phyloP scores from a whole-genome alignment of 2,113 vertebrate genomes.

The Helogale parvula region DNA sequence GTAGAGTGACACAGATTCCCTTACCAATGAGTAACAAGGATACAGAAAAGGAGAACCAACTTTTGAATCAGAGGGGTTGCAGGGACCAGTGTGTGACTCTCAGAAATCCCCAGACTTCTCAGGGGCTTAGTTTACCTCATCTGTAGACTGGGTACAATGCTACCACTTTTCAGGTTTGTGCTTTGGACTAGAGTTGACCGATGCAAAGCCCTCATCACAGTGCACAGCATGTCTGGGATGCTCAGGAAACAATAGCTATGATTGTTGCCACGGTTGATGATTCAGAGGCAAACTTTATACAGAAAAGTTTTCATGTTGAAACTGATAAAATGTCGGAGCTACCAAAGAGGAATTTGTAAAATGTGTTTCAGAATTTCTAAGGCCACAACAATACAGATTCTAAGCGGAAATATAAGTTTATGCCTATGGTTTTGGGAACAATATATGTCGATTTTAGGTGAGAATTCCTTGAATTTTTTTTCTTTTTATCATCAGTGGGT shows the following conservation, averaged over 20 bases:
- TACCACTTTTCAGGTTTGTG: background rate
- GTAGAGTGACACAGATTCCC: background rate
- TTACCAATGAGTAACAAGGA: background rate
- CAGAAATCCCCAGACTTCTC: background rate
- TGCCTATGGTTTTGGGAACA: background rate
- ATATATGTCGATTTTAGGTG: constrained; percentile 24
- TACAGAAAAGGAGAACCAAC: background rate
- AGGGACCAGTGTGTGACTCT: background rate
- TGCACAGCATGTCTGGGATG: background rate
- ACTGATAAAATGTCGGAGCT: background rate
- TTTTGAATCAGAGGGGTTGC: background rate
- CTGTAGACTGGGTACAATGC: background rate
- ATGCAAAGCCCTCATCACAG: background rate
- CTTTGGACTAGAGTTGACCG: background rate
- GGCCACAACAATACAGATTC: background rate
- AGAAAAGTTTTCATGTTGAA: constrained; percentile 25
- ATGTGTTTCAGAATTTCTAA: background rate
- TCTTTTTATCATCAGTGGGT: background rate
- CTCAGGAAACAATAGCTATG: background rate
- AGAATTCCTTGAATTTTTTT: background rate
- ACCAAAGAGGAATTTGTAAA: background rate
- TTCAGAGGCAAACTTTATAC: background rate
- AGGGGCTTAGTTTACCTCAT: background rate
- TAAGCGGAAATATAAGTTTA: constrained; percentile 25
- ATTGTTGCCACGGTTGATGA: background rate